These are phyloP conservation scores for Vanessa tameamea DNA, from an alignment of 1,140 invertebrate species.

Conservation along the genomic window DNA sequence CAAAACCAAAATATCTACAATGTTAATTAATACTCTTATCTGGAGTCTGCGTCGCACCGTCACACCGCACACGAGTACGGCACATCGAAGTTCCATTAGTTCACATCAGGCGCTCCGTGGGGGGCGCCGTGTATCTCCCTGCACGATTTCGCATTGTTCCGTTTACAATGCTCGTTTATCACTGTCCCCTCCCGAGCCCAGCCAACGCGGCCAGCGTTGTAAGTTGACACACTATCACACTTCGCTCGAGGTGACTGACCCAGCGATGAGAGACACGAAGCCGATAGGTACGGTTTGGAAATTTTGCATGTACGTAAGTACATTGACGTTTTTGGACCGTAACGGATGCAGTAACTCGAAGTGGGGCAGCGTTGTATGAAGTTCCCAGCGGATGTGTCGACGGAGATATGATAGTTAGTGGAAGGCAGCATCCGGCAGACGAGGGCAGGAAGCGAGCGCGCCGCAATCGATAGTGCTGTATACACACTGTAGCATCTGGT, in stretches of 20 bases:
- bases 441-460: constrained; percentile 36
- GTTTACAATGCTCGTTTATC: constrained; percentile 27
- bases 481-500: constrained; percentile 28
- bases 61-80: constrained; percentile 17
- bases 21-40: constrained; percentile 11
- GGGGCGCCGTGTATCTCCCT: constrained; percentile 9
- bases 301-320: constrained; percentile 13
- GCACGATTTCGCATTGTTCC: constrained; percentile 10
- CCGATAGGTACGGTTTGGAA: constrained; percentile 20
- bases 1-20: neutral
- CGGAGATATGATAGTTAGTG: constrained; percentile 20
- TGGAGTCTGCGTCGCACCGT: constrained; percentile 4
- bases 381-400: constrained; percentile 16
- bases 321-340: constrained; percentile 25
- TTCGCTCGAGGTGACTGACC: constrained; percentile 28
- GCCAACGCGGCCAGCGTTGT: constrained; percentile 14
- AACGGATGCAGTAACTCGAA: constrained; percentile 16
- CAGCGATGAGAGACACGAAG: constrained; percentile 2
- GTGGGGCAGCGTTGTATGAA: constrained; percentile 26
- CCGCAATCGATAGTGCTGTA: constrained; percentile 39
- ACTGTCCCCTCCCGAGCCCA: neutral
- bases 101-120: constrained; percentile 28
- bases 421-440: constrained; percentile 38
- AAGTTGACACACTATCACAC: constrained; percentile 22
- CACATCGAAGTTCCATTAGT: constrained; percentile 43